Evolutionary conservation across 1,140 invertebrate genomes (phyloP), one percentile per base, ranked within the genome.

Genomic region (Nebria ingens): DNA sequence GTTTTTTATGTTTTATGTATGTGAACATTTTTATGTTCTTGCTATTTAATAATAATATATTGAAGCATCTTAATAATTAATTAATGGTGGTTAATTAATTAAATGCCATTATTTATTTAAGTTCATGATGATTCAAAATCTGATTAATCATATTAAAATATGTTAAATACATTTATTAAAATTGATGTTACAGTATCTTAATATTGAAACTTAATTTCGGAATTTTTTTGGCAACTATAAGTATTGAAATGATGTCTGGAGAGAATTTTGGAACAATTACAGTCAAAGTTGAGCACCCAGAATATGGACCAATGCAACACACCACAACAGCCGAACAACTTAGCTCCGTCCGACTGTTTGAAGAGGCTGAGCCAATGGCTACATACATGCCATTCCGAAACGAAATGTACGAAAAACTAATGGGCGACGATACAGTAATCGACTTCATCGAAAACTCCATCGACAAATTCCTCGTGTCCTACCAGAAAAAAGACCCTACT

Each of bases 381-480:
- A 12, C 6, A 3, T 45, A 45, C 40, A 9, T 17, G 15, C 40
- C 40, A 11, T 45, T 12, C 6, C 9, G 17, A 6, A 9, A 9
- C 4, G 40, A 45, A 9, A 17, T 45, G 6, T 45, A 45, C 15
- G 40, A 45, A 17, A 6, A 45, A 17, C 9, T 45, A 3, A 45
- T 45, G 9, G 40, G 40, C 15, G 40, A 45, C 9, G 40, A 45
- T 4, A 12, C 40, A 11, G 40, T 45, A 17, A 45, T 45, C 4
- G 40, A 45, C 40, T 45, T 45, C 40, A 45, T 45, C 15, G 40
- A 45, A 17, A 45, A 45, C 17, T 45, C 40, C 6, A 45, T 45
- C 4, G 40, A 45, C 15, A 45, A 45, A 17, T 45, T 45, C 15
- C 17, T 45, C 9, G 40, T 45, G 3, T 6, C 6, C 3, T 45